Base-by-base conservation (phyloP, 1,140 invertebrate species). In the Eulimnadia texana region DNA sequence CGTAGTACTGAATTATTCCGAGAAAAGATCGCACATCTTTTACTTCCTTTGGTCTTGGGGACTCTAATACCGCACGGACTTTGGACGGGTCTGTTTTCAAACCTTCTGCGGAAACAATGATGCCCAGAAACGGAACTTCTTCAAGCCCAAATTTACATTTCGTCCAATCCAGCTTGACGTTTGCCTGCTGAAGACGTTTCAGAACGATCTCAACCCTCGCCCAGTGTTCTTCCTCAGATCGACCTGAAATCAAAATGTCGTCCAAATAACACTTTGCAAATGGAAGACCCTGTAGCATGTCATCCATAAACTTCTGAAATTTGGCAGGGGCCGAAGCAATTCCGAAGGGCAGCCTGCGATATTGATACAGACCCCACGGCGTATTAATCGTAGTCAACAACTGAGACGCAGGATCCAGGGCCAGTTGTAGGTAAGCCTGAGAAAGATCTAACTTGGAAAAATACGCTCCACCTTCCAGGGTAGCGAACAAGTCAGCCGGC, bases 41-140 rank as follows among this genome's bases (percentile, higher is more conserved):
- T 16, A 71, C 64, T 66, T 69, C 72, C 55, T 24, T 64, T 29
- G 74, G 70, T 24, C 20, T 50, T 0, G 66, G 62, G 9, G 70
- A 63, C 27, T 73, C 68, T 58, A 64, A 23, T 9, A 77, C 71
- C 33, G 73, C 71, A 16, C 66, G 58, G 3, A 74, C 63, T 63
- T 76, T 77, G n/a, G 67, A 62, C 10, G 66, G 64, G 56, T 69
- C 66, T 50, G 68, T 65, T 25, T 65, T 66, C 2, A 76, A 49
- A 19, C 72, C 72, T 10, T 70, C 58, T 25, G 64, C 61, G 49
- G 64, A 61, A 3, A 77, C 68, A 25, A 65, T 63, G 63, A 67
- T n/a, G n/a, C n/a, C n/a, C n/a, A n/a, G n/a, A n/a, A n/a, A n/a
- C n/a, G n/a, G n/a, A n/a, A n/a, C n/a, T 66, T n/a, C 72, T 71